Percentiles rank a stretch among this genome's conserved stretches.
phyloP scores from a whole-genome alignment of 1,140 invertebrate genomes.

The Caerostris extrusa region DNA sequence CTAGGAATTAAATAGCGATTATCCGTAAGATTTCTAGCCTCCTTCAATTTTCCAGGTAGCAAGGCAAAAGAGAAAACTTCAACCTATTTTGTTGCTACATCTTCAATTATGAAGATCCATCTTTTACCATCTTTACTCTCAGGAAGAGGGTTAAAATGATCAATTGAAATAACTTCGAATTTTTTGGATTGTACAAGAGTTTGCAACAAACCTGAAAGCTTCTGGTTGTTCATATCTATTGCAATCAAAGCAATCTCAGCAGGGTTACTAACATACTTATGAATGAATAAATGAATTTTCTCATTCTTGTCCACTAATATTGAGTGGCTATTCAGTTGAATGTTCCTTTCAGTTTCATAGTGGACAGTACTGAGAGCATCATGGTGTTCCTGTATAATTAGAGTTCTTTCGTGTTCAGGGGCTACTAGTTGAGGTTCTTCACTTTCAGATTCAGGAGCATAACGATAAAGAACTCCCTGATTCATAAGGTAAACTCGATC shows the following conservation, averaged over 20 bases:
- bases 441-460: not conserved
- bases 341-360: constrained; percentile 1
- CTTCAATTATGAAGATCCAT: constrained; percentile 51
- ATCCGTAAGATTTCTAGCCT: constrained; percentile 28
- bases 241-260: not conserved
- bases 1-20: constrained; percentile 42
- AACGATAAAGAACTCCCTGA: not conserved
- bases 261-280: too few species aligned
- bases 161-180: not conserved
- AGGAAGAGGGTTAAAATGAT: constrained; percentile 49
- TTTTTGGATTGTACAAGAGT: too few species aligned
- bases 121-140: not conserved
- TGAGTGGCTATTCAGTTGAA: not conserved
- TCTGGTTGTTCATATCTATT: not conserved
- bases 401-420: not conserved
- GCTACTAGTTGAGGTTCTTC: constrained; percentile 35
- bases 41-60: not conserved
- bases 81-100: constrained; percentile 45
- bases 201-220: not conserved
- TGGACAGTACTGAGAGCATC: constrained; percentile 58
- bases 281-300: not conserved
- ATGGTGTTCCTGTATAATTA: constrained; percentile 34
- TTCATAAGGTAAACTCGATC: not conserved
- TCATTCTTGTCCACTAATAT: constrained; percentile 36
- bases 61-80: constrained; percentile 20